Evolutionary conservation across 2,888 invertebrate genomes (phyloP).

Genomic region (Andrena fulva): DNA sequence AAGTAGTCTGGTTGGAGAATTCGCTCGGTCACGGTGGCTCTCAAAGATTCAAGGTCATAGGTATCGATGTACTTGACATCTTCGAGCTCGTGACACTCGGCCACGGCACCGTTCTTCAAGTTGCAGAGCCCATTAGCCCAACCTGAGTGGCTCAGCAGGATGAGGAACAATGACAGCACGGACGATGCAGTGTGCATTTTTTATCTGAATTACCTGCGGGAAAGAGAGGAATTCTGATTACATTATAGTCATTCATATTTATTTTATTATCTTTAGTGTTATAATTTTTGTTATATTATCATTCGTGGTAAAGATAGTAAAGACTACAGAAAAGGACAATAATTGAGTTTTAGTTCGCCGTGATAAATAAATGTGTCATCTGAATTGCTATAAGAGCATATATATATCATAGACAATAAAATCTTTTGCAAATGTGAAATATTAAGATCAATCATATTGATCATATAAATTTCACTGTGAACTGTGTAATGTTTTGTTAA

Average conservation of each 20-base stretch:
- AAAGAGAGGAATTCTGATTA: conserved; percentile 27
- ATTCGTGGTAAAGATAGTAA: background rate
- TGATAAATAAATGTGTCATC: background rate
- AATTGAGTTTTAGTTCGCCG: too few species aligned
- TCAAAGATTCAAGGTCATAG: conserved; percentile 73
- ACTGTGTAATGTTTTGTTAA: background rate
- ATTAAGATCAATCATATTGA: background rate
- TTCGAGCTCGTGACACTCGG: conserved; percentile 76
- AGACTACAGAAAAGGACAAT: too few species aligned
- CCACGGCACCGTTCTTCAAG: conserved; percentile 71
- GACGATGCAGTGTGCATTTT: conserved; percentile 76
- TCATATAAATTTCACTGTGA: too few species aligned
- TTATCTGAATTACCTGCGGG: conserved; percentile 65
- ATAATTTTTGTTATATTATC: background rate
- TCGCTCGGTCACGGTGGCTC: conserved; percentile 58
- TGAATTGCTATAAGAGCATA: background rate
- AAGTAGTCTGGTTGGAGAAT: conserved; percentile 78
- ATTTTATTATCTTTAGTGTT: too few species aligned
- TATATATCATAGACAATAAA: background rate
- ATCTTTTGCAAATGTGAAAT: background rate
- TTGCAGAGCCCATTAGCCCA: conserved; percentile 72
- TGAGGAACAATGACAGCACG: conserved; percentile 68
- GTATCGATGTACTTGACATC: conserved; percentile 78
- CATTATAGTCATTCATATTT: background rate
- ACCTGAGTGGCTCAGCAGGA: conserved; percentile 69